phyloP scores from a whole-genome alignment of 2,113 vertebrate species.

The Charadrius vociferus region DNA sequence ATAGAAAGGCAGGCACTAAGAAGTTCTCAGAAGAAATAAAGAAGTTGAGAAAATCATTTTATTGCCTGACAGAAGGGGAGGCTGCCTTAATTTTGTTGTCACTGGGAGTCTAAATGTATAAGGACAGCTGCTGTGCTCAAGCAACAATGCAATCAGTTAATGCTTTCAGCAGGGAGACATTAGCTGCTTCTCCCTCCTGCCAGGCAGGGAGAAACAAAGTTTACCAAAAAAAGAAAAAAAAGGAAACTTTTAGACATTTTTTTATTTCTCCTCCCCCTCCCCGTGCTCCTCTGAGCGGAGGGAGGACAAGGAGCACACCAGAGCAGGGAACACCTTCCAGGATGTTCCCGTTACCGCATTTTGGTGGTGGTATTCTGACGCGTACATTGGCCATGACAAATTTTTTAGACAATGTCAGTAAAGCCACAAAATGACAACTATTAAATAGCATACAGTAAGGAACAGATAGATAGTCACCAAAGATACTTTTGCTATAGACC shows the following conservation, averaged over 20 bases:
- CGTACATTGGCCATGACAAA: fast-evolving
- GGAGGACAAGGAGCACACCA: neutral
- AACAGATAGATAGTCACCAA: neutral
- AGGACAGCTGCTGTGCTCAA: conserved; percentile 78
- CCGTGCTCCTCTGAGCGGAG: neutral
- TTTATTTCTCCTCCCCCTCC: neutral
- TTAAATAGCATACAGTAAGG: neutral
- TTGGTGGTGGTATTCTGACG: neutral
- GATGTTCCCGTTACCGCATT: neutral
- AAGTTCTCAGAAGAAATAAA: conserved; percentile 66
- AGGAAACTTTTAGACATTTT: conserved; percentile 21
- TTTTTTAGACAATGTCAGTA: neutral
- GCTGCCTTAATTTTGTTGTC: conserved; percentile 78
- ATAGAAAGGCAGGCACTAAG: conserved; percentile 9
- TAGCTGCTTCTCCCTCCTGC: conserved; percentile 68
- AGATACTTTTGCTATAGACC: neutral
- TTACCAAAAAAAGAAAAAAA: neutral
- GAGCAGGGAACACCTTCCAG: neutral
- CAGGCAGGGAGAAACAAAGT: conserved; percentile 69
- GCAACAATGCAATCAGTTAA: conserved; percentile 77
- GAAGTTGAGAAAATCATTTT: conserved; percentile 70
- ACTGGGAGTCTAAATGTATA: conserved; percentile 75
- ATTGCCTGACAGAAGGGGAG: conserved; percentile 67
- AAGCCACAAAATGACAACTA: neutral
- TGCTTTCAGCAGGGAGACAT: conserved; percentile 76